These are phyloP conservation scores for Camponotus pennsylvanicus DNA, from an alignment of 1,140 invertebrate genomes.

Conservation along the genomic window DNA sequence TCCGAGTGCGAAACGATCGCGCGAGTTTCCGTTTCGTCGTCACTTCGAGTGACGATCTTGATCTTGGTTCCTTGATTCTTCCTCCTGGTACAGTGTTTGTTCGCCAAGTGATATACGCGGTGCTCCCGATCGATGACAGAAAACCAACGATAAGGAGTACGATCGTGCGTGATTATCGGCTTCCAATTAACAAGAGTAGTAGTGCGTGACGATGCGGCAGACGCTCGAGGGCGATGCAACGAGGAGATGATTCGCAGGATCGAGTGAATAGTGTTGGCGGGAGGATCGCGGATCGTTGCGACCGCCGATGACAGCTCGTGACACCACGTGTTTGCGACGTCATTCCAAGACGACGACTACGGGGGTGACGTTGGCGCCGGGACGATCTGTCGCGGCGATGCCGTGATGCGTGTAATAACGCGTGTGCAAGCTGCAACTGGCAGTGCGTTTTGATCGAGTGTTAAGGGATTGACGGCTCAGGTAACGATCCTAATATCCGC, in stretches of 20 bases:
- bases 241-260: constrained; percentile 15
- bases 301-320: constrained; percentile 55
- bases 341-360: constrained; percentile 35
- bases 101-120: constrained; percentile 19
- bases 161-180: constrained; percentile 32
- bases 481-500: constrained; percentile 37
- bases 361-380: constrained; percentile 22
- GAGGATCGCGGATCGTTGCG: not conserved
- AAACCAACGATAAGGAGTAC: not conserved
- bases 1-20: not conserved
- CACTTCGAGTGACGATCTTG: not conserved
- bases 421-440: constrained; percentile 53
- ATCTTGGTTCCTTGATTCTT: not conserved
- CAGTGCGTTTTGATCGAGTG: constrained; percentile 54
- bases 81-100: not conserved
- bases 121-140: not conserved
- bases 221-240: constrained; percentile 36
- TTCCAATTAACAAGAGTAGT: constrained; percentile 48
- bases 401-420: constrained; percentile 59
- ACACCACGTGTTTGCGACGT: constrained; percentile 64
- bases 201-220: constrained; percentile 48
- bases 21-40: not conserved
- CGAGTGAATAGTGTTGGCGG: constrained; percentile 43
- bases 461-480: constrained; percentile 54
- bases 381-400: constrained; percentile 34